A percentile compares a stretch with the other conserved stretches of the same genome.
Conservation (phyloP, 2,888 invertebrate species). For the Octodonta nipae region DNA sequence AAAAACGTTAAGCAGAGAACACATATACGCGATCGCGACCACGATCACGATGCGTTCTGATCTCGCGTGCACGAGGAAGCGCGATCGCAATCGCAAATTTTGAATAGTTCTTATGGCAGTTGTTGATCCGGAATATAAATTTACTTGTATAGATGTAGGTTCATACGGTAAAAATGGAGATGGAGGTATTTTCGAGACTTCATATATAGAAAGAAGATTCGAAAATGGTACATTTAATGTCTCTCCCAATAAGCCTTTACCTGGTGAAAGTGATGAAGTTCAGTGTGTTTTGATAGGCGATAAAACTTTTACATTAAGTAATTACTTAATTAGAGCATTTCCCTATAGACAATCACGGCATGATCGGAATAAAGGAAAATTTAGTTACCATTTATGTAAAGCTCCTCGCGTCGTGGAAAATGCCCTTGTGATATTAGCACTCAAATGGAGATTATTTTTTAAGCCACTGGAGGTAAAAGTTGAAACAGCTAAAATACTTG, state of each 20-base stretch:
- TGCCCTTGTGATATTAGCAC: constrained; percentile 17
- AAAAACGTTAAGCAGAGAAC: too few species aligned
- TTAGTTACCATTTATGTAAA: constrained; percentile 11
- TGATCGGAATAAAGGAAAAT: constrained; percentile 14
- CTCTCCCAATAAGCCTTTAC: constrained; percentile 9
- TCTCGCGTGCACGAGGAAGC: too few species aligned
- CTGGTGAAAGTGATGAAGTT: constrained; percentile 8
- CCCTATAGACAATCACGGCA: constrained; percentile 12
- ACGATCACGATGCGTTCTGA: too few species aligned
- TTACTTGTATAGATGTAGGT: constrained; percentile 16
- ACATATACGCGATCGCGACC: too few species aligned
- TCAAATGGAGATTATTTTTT: constrained; percentile 15
- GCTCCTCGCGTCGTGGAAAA: constrained; percentile 16
- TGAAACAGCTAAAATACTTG: constrained; percentile 11
- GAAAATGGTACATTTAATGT: constrained; percentile 6
- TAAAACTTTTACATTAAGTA: constrained; percentile 12
- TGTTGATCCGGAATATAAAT: constrained; percentile 13
- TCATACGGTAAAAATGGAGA: constrained; percentile 17
- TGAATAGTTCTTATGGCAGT: constrained; percentile 11
- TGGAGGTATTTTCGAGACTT: constrained; percentile 15
- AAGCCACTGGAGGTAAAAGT: constrained; percentile 15
- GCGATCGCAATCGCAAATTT: too few species aligned
- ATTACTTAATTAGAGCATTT: constrained; percentile 16
- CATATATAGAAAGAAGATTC: constrained; percentile 13
- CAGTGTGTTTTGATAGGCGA: constrained; percentile 17